Conservation (phyloP, 1,140 invertebrate genomes). For the Conopomorpha cramerella region DNA sequence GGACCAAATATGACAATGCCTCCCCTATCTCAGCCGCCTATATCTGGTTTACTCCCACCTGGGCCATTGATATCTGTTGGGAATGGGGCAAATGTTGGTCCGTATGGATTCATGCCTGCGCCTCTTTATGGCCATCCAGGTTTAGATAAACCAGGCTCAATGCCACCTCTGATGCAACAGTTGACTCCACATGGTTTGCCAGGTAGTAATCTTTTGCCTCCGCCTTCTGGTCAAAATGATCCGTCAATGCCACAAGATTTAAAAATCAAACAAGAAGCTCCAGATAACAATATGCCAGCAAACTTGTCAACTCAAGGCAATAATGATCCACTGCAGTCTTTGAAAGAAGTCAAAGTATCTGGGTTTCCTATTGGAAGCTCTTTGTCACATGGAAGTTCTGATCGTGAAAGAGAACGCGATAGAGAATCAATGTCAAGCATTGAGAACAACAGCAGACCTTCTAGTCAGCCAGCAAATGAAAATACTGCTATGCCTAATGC, state of each 20-base stretch:
- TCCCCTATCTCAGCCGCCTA: slow-evolving; percentile 55
- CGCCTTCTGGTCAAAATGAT: slow-evolving; percentile 44
- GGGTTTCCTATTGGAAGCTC: slow-evolving; percentile 66
- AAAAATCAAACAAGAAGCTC: slow-evolving; percentile 79
- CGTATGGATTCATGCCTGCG: slow-evolving; percentile 61
- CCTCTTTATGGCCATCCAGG: slow-evolving; percentile 40
- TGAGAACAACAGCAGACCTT: slow-evolving; percentile 44
- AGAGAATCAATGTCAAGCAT: slow-evolving; percentile 50
- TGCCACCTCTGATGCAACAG: slow-evolving; percentile 59
- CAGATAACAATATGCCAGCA: slow-evolving; percentile 55
- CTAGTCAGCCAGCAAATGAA: slow-evolving; percentile 48
- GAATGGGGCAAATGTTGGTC: slow-evolving; percentile 44
- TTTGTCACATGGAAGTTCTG: slow-evolving; percentile 45
- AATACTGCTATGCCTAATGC: slow-evolving; percentile 36
- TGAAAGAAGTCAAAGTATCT: slow-evolving; percentile 81
- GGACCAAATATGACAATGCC: slow-evolving; percentile 42
- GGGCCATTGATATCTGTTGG: slow-evolving; percentile 63
- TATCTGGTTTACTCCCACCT: slow-evolving; percentile 57
- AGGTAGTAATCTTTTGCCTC: slow-evolving; percentile 25
- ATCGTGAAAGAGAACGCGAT: slow-evolving; percentile 40
- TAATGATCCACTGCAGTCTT: slow-evolving; percentile 73
- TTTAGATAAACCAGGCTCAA: slow-evolving; percentile 39
- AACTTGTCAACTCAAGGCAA: slow-evolving; percentile 58
- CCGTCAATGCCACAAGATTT: slow-evolving; percentile 73
- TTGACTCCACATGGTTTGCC: slow-evolving; percentile 53